phyloP scores from a whole-genome alignment of 1,140 invertebrate genomes.

The Colletes gigas region DNA sequence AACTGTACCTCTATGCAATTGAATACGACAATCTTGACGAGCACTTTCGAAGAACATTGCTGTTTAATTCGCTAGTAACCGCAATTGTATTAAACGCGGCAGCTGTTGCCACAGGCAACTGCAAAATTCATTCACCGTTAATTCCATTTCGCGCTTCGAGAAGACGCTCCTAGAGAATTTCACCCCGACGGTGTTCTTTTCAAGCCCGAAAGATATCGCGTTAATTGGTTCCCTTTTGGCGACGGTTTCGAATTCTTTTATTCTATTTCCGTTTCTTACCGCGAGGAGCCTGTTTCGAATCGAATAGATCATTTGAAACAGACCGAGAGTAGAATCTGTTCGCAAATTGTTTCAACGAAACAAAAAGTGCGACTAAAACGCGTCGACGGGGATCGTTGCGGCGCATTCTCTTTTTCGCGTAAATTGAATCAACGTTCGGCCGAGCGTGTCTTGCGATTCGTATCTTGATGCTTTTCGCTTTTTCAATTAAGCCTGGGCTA shows the following conservation, averaged over 20 bases:
- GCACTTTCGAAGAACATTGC: neutral
- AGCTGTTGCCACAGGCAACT: neutral
- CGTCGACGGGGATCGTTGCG: neutral
- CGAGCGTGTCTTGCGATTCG: neutral
- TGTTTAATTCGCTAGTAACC: neutral
- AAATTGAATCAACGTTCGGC: neutral
- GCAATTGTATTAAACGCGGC: neutral
- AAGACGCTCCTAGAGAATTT: neutral
- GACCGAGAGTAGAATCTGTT: too few species aligned
- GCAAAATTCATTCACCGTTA: constrained; percentile 2
- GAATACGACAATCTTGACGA: neutral
- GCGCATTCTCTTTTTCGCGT: neutral
- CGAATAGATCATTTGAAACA: too few species aligned
- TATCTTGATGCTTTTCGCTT: neutral
- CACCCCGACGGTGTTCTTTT: neutral
- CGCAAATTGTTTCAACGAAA: too few species aligned
- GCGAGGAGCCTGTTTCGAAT: too few species aligned
- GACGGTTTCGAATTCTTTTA: neutral
- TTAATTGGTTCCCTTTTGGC: neutral
- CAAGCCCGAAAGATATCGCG: neutral
- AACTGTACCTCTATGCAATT: neutral
- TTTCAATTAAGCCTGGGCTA: neutral
- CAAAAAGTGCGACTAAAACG: too few species aligned
- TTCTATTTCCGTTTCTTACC: too few species aligned
- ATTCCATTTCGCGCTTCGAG: neutral